Evolutionary conservation across 1,140 invertebrate genomes (phyloP).

Genomic region (Rhynchophorus ferrugineus): DNA sequence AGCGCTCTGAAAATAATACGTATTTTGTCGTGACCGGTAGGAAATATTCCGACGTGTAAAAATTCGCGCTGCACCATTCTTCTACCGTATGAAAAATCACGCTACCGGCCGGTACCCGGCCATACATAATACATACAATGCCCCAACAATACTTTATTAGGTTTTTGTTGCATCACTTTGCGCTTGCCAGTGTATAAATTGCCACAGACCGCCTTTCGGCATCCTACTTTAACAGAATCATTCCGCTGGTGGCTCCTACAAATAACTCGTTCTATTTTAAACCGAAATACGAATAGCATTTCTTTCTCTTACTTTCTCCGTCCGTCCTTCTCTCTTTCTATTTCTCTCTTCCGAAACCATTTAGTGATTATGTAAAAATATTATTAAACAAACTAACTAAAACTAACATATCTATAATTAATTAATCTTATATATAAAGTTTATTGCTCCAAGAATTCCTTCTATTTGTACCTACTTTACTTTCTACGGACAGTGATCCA

Average conservation of each 20-base stretch:
- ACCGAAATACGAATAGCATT: no score
- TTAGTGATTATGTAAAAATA: no score
- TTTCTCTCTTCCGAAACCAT: no score
- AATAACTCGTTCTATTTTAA: no score
- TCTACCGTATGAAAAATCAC: slow-evolving; percentile 21
- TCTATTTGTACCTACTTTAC: no score
- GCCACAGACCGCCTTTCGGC: background rate
- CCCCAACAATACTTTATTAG: slow-evolving; percentile 18
- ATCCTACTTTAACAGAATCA: background rate
- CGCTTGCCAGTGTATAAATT: slow-evolving; percentile 19
- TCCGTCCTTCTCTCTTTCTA: no score
- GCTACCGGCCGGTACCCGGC: slow-evolving; percentile 14
- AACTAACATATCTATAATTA: no score
- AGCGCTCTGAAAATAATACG: slow-evolving; percentile 17
- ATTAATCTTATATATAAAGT: no score
- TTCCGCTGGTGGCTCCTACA: background rate
- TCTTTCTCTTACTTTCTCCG: no score
- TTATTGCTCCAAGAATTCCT: no score
- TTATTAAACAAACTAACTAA: no score
- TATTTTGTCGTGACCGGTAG: slow-evolving; percentile 22
- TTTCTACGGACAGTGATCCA: no score
- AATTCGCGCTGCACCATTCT: slow-evolving; percentile 23
- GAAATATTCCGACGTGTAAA: slow-evolving; percentile 22
- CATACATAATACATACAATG: slow-evolving; percentile 24
- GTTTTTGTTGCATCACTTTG: slow-evolving; percentile 22